Evolutionary conservation across 2,113 vertebrate genomes (phyloP), one percentile per base, ranked within the genome.

Genomic region (Salvelinus fontinalis): DNA sequence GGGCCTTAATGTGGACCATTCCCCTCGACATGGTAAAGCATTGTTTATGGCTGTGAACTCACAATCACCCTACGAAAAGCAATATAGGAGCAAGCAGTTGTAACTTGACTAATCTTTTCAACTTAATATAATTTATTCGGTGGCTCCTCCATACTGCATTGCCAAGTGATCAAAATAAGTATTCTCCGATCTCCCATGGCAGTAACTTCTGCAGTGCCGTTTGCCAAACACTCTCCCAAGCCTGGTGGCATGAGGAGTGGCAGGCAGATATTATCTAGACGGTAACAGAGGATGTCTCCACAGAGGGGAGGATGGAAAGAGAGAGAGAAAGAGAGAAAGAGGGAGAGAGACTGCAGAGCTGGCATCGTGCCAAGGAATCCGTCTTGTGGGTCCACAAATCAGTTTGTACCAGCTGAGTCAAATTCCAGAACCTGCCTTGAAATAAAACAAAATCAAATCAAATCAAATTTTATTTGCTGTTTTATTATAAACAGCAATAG

Each of bases 331-430:
- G 75, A 34, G 16, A 27, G 49, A 9, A 4, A 57, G 27, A 26
- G 70, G 20, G 7, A 49, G 69, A 51, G 77, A 68, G 68, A 75
- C 87, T 79, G 83, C 79, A 74, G 75, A 75, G 82, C 83, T 92
- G 91, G 92, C 89, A 67, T 26, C 14, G 2, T 68, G 79, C 86
- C 91, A 92, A 54, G 64, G 65, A 73, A 85, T 86, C 88, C 77
- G 82, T 91, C 90, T 88, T 82, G 80, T 83, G 74, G 77, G 74
- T 54, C 82, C 76, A 81, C 88, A 90, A 86, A 88, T 89, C 83
- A 85, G 84, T 83, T 74, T 77, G 84, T 62, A 81, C 79, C 76
- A 76, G 64, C 60, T 85, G 84, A 86, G 81, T 86, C 80, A 80
- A 72, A 79, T 76, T 84, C 73, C 77, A 39, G 67, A 69, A 81